A percentile compares a stretch with the other conserved stretches of the same genome.
Evolutionary conservation across 1,140 invertebrate genomes (phyloP).

Genomic region (Charaxes varanes): DNA sequence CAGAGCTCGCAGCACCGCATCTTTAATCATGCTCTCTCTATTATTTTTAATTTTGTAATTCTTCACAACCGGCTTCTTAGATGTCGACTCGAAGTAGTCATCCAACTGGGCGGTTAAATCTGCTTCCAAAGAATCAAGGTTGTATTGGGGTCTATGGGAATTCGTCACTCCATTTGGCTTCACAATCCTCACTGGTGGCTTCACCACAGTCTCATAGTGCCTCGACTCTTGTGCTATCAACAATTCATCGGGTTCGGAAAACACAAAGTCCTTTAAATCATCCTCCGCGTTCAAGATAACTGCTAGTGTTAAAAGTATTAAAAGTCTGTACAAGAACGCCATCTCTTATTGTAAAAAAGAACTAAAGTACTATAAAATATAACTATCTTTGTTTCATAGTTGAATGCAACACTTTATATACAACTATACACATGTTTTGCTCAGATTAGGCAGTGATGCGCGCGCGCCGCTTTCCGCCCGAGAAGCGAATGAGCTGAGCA

Average conservation of each 20-base stretch:
- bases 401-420: conserved; percentile 7
- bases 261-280: conserved; percentile 45
- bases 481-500: conserved; percentile 42
- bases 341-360: conserved; percentile 24
- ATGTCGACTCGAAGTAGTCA: conserved; percentile 31
- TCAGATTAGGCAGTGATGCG: conserved; percentile 23
- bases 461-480: conserved; percentile 40
- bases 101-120: conserved; percentile 25
- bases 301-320: conserved; percentile 20
- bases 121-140: conserved; percentile 53
- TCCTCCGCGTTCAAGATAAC: conserved; percentile 23
- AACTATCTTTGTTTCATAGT: conserved; percentile 1
- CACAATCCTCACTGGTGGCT: conserved; percentile 45
- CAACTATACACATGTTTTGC: conserved; percentile 26
- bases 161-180: conserved; percentile 62
- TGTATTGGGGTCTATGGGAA: conserved; percentile 66
- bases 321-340: conserved; percentile 24
- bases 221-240: conserved; percentile 62
- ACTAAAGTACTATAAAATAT: neutral
- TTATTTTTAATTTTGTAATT: conserved; percentile 64
- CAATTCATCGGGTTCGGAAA: conserved; percentile 42
- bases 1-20: conserved; percentile 64
- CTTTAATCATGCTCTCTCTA: conserved; percentile 69
- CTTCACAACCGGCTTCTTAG: conserved; percentile 34
- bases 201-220: conserved; percentile 47